These are phyloP conservation scores for Cheiracanthium punctorium DNA, from an alignment of 2,888 invertebrate species.

Conservation along the genomic window DNA sequence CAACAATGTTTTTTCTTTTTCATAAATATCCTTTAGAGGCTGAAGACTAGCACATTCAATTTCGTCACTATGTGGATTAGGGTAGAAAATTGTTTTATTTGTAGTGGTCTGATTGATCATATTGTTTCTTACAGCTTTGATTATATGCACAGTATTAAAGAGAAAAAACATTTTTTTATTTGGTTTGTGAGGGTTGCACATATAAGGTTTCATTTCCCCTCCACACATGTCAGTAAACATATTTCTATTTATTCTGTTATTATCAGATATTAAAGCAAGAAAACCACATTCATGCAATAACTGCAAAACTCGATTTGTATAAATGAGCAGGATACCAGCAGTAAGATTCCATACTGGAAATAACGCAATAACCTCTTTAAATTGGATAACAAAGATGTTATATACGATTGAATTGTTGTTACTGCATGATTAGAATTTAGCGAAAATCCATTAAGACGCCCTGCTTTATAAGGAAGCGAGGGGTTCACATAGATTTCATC, in stretches of 20 bases:
- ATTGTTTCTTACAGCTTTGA: slow-evolving; percentile 16
- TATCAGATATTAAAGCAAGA: slow-evolving; percentile 14
- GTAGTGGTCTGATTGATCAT: slow-evolving; percentile 8
- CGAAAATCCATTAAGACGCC: too few relatives aligned
- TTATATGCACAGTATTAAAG: not conserved
- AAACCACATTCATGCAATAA: not conserved
- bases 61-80: too few relatives aligned
- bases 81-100: not conserved
- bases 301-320: not conserved
- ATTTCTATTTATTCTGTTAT: slow-evolving; percentile 18
- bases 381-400: too few relatives aligned
- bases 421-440: too few relatives aligned
- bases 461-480: too few relatives aligned
- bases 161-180: not conserved
- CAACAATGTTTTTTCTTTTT: not conserved
- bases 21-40: not conserved
- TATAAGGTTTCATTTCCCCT: not conserved
- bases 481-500: too few relatives aligned
- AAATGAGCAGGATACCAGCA: not conserved
- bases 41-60: not conserved
- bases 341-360: not conserved
- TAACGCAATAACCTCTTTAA: not conserved
- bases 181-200: not conserved
- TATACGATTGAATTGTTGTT: too few relatives aligned
- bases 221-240: not conserved